phyloP scores from a whole-genome alignment of 30 jellyfish, hydroid and myxozoan species.

The Aurelia sp. region DNA sequence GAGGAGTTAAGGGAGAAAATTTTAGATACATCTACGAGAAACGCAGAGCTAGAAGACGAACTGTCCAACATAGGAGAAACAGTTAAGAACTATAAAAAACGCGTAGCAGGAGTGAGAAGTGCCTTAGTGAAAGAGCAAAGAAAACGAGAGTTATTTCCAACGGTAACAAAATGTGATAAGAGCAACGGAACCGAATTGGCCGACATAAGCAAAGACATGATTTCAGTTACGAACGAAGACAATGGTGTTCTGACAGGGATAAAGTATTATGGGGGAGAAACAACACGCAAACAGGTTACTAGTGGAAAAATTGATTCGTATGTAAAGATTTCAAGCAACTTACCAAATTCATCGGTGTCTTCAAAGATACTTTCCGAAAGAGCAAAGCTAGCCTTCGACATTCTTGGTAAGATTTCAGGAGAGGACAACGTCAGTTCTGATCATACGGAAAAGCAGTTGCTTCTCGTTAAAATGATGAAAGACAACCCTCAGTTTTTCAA shows the following conservation, averaged over 20 bases:
- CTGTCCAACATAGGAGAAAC: not conserved
- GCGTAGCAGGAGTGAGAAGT: conserved; percentile 8
- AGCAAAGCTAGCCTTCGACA: not conserved
- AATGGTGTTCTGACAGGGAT: too few species aligned
- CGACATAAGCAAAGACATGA: too few species aligned
- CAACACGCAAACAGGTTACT: not conserved
- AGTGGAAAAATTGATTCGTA: not conserved
- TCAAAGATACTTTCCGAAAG: not conserved
- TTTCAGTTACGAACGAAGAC: too few species aligned
- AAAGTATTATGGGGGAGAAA: too few species aligned
- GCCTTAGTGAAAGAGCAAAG: too few species aligned
- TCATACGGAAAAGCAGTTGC: too few species aligned
- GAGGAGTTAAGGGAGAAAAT: not conserved
- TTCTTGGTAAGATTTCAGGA: conserved; percentile 6
- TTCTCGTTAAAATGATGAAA: not conserved
- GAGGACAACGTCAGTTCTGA: not conserved
- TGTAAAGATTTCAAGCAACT: not conserved
- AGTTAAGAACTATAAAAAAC: not conserved
- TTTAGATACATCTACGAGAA: not conserved
- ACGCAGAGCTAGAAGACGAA: not conserved
- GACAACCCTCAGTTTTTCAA: conserved; percentile 2
- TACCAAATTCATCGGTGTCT: not conserved
- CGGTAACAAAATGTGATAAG: too few species aligned
- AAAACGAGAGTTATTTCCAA: too few species aligned
- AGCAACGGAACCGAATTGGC: too few species aligned